Percentiles rank a stretch among this genome's conserved stretches.
Evolutionary conservation across 2,797 vertebrate species (phyloP).

Genomic region (Myioborus melanocephalus): DNA sequence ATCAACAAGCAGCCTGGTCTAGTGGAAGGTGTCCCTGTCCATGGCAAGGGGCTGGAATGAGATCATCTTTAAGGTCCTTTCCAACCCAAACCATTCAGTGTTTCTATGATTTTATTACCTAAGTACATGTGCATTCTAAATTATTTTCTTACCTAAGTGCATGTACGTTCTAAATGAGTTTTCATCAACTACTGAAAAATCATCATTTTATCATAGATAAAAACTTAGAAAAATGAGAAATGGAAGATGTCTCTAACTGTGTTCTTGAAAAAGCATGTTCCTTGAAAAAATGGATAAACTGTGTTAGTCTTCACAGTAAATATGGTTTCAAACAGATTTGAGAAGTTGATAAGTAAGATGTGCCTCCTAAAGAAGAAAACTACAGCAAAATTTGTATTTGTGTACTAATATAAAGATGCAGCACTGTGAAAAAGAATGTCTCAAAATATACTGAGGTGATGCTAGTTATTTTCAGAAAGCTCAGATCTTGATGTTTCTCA

Average conservation of each 20-base stretch:
- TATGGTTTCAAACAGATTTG: neutral
- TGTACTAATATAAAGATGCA: neutral
- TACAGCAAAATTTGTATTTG: neutral
- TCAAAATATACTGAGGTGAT: neutral
- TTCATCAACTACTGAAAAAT: neutral
- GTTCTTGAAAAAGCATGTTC: neutral
- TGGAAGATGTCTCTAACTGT: neutral
- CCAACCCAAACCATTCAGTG: neutral
- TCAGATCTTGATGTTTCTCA: neutral
- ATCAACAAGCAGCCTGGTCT: neutral
- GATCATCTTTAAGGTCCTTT: neutral
- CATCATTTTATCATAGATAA: neutral
- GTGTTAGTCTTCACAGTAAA: neutral
- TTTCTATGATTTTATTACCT: neutral
- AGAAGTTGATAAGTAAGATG: neutral
- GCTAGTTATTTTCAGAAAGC: neutral
- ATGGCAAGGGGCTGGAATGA: neutral
- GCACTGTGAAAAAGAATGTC: neutral
- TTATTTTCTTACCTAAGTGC: neutral
- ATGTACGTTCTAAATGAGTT: neutral
- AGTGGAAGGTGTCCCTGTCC: neutral
- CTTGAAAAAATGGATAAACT: neutral
- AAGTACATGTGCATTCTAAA: neutral
- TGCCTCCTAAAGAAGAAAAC: neutral
- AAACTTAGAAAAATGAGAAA: neutral